Evolutionary conservation across 30 jellyfish, hydroid and myxozoan species (phyloP).

Genomic region (Aurelia coerulea): DNA sequence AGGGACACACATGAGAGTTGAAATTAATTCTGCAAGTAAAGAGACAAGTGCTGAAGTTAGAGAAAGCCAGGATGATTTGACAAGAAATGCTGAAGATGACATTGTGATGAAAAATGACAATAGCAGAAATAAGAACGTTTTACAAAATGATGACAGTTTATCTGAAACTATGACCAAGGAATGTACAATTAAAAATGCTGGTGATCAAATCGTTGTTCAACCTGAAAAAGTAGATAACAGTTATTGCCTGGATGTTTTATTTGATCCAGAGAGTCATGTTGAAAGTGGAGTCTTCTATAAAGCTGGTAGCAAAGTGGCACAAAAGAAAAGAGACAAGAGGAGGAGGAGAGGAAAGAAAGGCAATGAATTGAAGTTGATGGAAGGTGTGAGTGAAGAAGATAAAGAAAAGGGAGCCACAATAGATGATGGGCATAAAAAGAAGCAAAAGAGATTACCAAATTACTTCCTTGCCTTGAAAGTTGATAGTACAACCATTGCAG

Average conservation of each 20-base stretch:
- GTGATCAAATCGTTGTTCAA: not conserved
- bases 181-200: not conserved
- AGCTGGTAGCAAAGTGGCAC: not conserved
- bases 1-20: too few species aligned
- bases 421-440: not conserved
- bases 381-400: not conserved
- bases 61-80: too few species aligned
- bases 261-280: slow-evolving; percentile 1
- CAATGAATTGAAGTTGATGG: not conserved
- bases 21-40: too few species aligned
- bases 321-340: not conserved
- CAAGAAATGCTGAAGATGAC: too few species aligned
- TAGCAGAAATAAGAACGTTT: too few species aligned
- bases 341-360: not conserved
- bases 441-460: slow-evolving; percentile 29
- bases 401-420: not conserved
- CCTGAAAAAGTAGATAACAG: slow-evolving; percentile 3
- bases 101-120: too few species aligned
- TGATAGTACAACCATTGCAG: slow-evolving; percentile 35
- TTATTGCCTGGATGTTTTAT: slow-evolving; percentile 6
- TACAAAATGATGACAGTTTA: too few species aligned
- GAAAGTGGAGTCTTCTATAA: not conserved
- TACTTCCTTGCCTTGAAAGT: slow-evolving; percentile 75
- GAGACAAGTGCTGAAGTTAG: too few species aligned
- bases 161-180: not conserved